Base-by-base conservation (phyloP, 2,888 invertebrate genomes). In the Peribatodes rhomboidaria region DNA sequence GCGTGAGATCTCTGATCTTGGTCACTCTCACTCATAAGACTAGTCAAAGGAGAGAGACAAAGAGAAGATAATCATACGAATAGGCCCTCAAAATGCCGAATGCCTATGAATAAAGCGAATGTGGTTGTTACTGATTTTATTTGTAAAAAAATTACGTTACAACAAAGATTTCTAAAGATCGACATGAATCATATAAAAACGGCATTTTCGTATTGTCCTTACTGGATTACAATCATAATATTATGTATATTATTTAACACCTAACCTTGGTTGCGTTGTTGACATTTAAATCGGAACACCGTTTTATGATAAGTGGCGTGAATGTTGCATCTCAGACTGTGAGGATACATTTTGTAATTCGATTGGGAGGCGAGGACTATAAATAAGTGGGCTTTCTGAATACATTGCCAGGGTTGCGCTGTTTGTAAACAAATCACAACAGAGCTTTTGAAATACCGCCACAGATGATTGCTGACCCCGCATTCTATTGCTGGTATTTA, bases 371-470 rank as follows among this genome's bases (percentile, higher is more conserved):
- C 7, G 3, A 44, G 13, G 20, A 47, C 41, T 56, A 50, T 55
- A 55, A 55, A 44, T 33, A 59, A 31, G 41, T 39, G 50, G 37
- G 44, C 18, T 44, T 44, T 55, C 20, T 35, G 35, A 55, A 44
- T 35, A 44, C 55, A 58, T 58, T 44, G 35, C 52, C 42, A 64
- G 37, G 35, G 39, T 9, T 54, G 27, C 16, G 11, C 11, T 57
- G 33, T 67, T 69, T 53, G 57, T 68, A 69, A 67, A 69, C 58
- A 71, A 56, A 52, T 14, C 18, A 16, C 2, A 22, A 11, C 10
- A 7, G 9, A 18, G 31, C n/a, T 52, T 42, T 49, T 33, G n/a
- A 13, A 27, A 27, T 27, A n/a, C n/a, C n/a, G n/a, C n/a, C n/a
- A n/a, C n/a, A n/a, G n/a, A n/a, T 27, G 27, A n/a, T 27, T 27